Percentiles rank a stretch among this genome's conserved stretches.
These are phyloP conservation scores for Andrena fulva DNA, from an alignment of 2,888 invertebrate species.

Conservation along the genomic window DNA sequence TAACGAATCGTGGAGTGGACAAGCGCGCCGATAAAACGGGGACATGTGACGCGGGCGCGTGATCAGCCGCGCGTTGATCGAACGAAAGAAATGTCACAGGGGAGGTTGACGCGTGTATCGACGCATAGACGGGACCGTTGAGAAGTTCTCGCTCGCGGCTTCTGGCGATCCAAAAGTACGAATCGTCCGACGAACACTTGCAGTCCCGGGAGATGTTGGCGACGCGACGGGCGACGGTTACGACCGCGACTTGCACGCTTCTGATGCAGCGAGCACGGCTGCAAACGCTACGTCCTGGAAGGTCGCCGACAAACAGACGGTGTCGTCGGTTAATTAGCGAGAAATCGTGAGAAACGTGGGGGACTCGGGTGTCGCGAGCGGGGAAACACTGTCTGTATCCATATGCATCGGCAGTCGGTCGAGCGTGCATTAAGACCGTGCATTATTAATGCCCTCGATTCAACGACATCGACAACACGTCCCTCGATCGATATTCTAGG, in stretches of 20 bases:
- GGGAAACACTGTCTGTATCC: neutral
- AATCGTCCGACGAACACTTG: neutral
- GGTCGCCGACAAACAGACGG: constrained; percentile 36
- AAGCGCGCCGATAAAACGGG: constrained; percentile 21
- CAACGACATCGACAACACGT: constrained; percentile 18
- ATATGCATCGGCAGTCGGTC: neutral
- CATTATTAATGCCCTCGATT: constrained; percentile 27
- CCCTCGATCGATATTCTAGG: constrained; percentile 33
- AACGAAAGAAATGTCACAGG: neutral
- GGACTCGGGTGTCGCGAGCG: neutral
- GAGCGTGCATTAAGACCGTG: neutral
- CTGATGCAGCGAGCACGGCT: constrained; percentile 1
- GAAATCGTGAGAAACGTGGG: constrained; percentile 49
- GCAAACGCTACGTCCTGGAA: neutral
- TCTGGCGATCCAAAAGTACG: neutral
- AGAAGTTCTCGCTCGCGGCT: neutral
- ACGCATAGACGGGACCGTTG: neutral
- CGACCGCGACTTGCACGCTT: constrained; percentile 15
- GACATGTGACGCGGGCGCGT: constrained; percentile 33
- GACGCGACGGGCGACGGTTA: constrained; percentile 12
- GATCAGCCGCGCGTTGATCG: constrained; percentile 38
- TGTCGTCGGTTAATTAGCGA: constrained; percentile 52
- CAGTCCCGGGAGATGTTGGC: neutral
- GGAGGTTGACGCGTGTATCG: neutral
- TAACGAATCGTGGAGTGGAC: constrained; percentile 27